A percentile compares a stretch with the other conserved stretches of the same genome.
phyloP scores from a whole-genome alignment of 2,888 invertebrate genomes.

The Cerceris ruficornis region DNA sequence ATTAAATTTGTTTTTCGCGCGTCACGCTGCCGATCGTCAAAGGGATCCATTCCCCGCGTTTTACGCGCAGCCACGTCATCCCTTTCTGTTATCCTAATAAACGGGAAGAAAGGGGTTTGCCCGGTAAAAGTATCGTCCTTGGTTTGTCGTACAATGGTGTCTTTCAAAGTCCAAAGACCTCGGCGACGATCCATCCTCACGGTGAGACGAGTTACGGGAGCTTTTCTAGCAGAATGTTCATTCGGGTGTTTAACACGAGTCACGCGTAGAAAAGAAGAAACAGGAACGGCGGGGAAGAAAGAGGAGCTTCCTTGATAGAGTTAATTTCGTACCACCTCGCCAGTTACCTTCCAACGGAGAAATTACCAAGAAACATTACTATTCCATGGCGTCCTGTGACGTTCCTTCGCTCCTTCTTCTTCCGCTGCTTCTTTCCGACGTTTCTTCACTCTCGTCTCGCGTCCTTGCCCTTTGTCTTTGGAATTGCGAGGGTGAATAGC shows the following conservation, averaged over 20 bases:
- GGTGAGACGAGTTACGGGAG: background rate
- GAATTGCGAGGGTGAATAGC: conserved; percentile 56
- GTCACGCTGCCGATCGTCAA: conserved; percentile 34
- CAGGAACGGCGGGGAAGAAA: background rate
- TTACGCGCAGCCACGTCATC: conserved; percentile 23
- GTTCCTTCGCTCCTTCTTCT: background rate
- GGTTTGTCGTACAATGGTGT: conserved; percentile 29
- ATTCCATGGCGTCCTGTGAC: background rate
- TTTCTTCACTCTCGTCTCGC: conserved; percentile 6
- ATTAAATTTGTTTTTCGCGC: conserved; percentile 55
- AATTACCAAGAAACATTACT: conserved; percentile 8
- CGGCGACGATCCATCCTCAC: conserved; percentile 27
- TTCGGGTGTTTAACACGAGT: background rate
- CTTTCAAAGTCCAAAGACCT: conserved; percentile 15
- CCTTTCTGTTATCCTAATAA: conserved; percentile 17
- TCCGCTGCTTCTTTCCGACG: background rate
- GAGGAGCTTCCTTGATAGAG: background rate
- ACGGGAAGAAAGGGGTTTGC: conserved; percentile 27
- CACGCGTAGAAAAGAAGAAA: background rate
- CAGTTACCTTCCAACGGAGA: background rate
- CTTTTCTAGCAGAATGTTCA: background rate
- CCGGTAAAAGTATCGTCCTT: conserved; percentile 36
- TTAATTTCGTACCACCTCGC: conserved; percentile 5
- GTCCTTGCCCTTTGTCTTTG: conserved; percentile 49
- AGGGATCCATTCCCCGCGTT: conserved; percentile 10